Evolutionary conservation across 2,888 invertebrate genomes (phyloP), one percentile per base, ranked within the genome.

Genomic region (Arctia plantaginis): DNA sequence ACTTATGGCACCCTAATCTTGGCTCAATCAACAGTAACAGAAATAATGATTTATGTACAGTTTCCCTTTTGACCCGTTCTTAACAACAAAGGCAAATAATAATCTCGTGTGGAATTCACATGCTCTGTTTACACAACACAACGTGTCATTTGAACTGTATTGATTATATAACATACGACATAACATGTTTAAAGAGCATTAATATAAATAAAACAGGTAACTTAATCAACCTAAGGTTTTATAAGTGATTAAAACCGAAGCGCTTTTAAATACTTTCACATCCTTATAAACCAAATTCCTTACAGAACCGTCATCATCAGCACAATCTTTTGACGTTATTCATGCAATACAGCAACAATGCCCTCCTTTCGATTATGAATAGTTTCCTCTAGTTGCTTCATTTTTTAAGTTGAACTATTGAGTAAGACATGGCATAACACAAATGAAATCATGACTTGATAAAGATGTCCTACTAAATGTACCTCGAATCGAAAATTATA

Each of bases 51-150:
- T 79, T 73, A 55, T 39, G 47, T 72, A 65, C 51, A 59, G 47
- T 78, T 85, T 83, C 66, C 77, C 69, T 81, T 77, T 76, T 81
- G 80, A 77, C 70, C 69, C 41, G 72, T 68, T 76, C 68, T 55
- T 35, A 72, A 75, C 72, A 71, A 76, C 65, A 72, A 33, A 41
- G 65, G 51, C 65, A 39, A 47, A 69, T 44, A 74, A 74, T 75
- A 72, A 74, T 69, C 39, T 65, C 13, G 59, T 59, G 67, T 69
- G 59, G 69, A 74, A 65, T 80, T 84, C 80, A 66, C 84, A 80
- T 77, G 77, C 44, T 66, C 74, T 74, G 55, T 79, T 76, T 73
- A 73, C 64, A 71, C 51, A 75, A 75, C 67, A 75, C 64, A n/a
- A 51, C 47, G 41, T 68, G 33, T 74, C 23, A 67, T 67, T 76